phyloP scores from a whole-genome alignment of 2,888 invertebrate genomes.

The Drosophila monieri region DNA sequence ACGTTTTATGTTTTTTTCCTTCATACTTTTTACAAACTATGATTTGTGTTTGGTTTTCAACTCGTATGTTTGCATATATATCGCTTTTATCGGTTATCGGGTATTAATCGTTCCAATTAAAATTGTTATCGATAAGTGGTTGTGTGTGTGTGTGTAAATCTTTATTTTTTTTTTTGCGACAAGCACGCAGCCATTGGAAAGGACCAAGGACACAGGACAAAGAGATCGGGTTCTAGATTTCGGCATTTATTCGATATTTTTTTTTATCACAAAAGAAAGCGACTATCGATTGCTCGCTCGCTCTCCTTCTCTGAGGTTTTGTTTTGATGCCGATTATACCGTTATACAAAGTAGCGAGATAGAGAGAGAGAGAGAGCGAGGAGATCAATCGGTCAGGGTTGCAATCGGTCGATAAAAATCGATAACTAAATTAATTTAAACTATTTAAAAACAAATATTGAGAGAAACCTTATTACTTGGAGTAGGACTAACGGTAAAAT shows the following conservation, averaged over 20 bases:
- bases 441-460: background rate
- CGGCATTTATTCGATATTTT: constrained; percentile 8
- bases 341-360: constrained; percentile 17
- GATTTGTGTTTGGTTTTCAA: constrained; percentile 52
- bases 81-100: constrained; percentile 31
- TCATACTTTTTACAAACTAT: constrained; percentile 52
- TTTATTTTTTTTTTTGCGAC: constrained; percentile 10
- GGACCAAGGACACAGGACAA: background rate
- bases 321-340: constrained; percentile 14
- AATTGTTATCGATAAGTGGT: constrained; percentile 19
- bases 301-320: constrained; percentile 7
- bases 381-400: background rate
- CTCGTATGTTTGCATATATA: constrained; percentile 37
- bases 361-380: constrained; percentile 12
- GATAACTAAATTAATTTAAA: background rate
- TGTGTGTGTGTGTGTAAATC: constrained; percentile 29
- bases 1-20: constrained; percentile 28
- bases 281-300: constrained; percentile 29
- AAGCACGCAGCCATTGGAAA: constrained; percentile 16
- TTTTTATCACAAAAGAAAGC: constrained; percentile 43
- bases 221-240: constrained; percentile 21
- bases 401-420: background rate
- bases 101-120: constrained; percentile 31
- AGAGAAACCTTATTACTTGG: constrained; percentile 2
- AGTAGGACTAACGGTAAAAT: background rate